phyloP scores from a whole-genome alignment of 1,140 invertebrate species.

The Portunus trituberculatus region DNA sequence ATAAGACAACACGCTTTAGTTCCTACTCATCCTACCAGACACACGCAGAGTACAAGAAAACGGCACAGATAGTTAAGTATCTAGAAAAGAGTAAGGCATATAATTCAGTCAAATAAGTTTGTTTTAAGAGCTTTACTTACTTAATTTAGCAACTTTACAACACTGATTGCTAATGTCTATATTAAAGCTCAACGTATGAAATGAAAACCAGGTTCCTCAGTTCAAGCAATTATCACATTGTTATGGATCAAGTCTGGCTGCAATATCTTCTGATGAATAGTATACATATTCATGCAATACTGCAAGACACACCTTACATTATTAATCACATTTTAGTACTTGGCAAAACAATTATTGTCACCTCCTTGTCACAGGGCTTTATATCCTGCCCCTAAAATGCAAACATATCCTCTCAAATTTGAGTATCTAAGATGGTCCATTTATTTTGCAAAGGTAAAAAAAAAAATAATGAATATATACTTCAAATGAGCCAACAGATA shows the following conservation, averaged over 20 bases:
- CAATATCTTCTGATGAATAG: not conserved
- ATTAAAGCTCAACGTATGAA: conserved; percentile 1
- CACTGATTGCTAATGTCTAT: conserved; percentile 13
- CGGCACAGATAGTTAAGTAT: not conserved
- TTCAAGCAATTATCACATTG: not conserved
- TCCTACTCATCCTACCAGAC: not conserved
- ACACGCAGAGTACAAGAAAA: not conserved
- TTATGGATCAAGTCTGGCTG: conserved; percentile 2
- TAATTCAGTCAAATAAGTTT: not conserved
- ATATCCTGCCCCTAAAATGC: not conserved
- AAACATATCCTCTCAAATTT: not conserved
- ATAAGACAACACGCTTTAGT: not conserved
- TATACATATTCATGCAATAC: not conserved
- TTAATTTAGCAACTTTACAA: not conserved
- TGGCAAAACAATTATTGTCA: not conserved
- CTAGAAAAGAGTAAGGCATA: conserved; percentile 13
- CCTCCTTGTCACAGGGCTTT: not conserved
- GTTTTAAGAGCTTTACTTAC: not conserved
- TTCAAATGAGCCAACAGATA: too few species aligned
- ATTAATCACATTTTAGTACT: not conserved
- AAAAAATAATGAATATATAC: too few species aligned
- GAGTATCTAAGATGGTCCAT: not conserved
- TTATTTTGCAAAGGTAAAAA: not conserved
- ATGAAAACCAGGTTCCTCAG: not conserved
- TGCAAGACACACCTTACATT: not conserved